Evolutionary conservation across 2,888 invertebrate species (phyloP), one percentile per base, ranked within the genome.

Genomic region (Noctua janthe): DNA sequence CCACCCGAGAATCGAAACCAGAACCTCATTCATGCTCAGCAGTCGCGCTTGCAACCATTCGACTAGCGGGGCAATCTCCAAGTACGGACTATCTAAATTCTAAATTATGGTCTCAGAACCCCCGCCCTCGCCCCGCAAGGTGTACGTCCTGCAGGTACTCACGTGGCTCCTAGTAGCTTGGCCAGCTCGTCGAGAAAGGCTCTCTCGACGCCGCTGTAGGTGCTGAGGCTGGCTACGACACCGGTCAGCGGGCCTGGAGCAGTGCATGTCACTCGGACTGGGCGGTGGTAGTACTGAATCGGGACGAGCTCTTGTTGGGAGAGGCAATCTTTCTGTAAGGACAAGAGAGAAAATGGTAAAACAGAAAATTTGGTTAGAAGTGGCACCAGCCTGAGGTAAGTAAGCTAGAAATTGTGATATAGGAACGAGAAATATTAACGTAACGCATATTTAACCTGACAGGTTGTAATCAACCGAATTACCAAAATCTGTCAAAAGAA

Each of bases 191-290:
- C 97, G 0, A 99, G 96, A 91, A 98, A 99, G 43, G 97, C 97
- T 49, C 99, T 96, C 95, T 99, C 99, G 15, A 97, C 96, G 0
- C 98, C 98, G 20, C 97, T 95, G 93, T 98, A 99, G 0, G 98
- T 98, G 90, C 99, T 99, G 85, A 99, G 97, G 17, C 98, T 98
- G 78, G 99, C 97, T 0, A 98, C 98, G 90, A 98, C 98, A 69
- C 97, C 98, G 0, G 93, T 90, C 39, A 99, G 94, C 0, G 95
- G 94, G 0, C 98, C 98, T 76, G 95, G 94, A 0, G 94, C 91
- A 0, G 95, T 91, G 89, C 90, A 90, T 15, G 95, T 93, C 43
- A 95, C 81, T 0, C 97, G 97, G 71, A 98, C 96, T 0, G 98
- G 98, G 35, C 97, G 96, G 92, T 99, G 98, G 92, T 98, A 99